phyloP scores from a whole-genome alignment of 2,797 vertebrate genomes.

The Ataeniobius toweri region DNA sequence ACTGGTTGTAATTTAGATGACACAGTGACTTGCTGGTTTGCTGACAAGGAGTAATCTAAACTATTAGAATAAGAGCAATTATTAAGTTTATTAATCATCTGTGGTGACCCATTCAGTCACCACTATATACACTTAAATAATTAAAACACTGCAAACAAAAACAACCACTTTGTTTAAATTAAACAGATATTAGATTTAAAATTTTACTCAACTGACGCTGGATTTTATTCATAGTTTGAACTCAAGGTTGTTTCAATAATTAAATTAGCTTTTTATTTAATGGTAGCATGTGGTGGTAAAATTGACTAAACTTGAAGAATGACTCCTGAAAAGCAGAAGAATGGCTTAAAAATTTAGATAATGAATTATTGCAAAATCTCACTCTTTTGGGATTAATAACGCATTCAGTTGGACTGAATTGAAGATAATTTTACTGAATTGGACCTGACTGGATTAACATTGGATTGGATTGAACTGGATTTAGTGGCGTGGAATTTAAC shows the following conservation, averaged over 20 bases:
- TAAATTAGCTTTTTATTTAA: neutral
- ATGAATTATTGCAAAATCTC: neutral
- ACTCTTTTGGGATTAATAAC: neutral
- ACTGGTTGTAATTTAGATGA: neutral
- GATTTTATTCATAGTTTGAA: neutral
- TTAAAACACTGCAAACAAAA: neutral
- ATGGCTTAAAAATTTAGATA: neutral
- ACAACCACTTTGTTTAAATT: neutral
- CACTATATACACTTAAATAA: neutral
- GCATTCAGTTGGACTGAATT: neutral
- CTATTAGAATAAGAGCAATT: neutral
- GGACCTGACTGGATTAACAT: neutral
- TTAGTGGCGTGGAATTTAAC: neutral
- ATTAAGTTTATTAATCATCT: neutral
- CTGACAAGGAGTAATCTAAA: neutral
- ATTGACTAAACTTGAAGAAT: neutral
- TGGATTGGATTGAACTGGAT: neutral
- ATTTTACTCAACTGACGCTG: neutral
- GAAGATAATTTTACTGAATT: neutral
- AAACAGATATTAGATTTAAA: neutral
- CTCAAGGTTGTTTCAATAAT: neutral
- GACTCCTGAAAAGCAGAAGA: no score
- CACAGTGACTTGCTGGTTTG: neutral
- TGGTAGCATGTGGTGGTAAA: neutral
- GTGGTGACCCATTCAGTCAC: neutral